Evolutionary conservation across 2,888 invertebrate species (phyloP).

Genomic region (Yponomeuta evonymella): DNA sequence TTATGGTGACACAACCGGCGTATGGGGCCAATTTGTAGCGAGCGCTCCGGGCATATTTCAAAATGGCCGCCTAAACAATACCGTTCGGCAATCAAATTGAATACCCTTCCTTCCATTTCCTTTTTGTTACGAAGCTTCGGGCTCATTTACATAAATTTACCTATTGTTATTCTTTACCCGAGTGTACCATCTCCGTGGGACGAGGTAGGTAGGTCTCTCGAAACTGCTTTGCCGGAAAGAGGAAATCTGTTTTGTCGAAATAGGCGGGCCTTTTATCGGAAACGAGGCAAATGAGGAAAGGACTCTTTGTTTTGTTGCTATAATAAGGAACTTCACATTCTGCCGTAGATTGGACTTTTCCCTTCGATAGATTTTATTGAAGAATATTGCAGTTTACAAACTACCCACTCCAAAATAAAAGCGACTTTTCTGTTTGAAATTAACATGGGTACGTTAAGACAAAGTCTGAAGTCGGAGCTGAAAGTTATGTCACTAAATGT

Average conservation of each 20-base stretch:
- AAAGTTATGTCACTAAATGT: too few species aligned
- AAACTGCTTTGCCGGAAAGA: conserved; percentile 31
- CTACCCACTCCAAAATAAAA: too few species aligned
- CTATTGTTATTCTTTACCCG: conserved; percentile 65
- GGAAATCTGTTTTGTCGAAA: conserved; percentile 67
- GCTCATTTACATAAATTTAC: conserved; percentile 74
- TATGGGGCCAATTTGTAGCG: conserved; percentile 14
- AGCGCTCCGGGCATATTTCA: conserved; percentile 42
- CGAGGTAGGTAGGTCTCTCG: conserved; percentile 48
- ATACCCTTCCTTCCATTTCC: conserved; percentile 60
- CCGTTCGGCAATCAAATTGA: conserved; percentile 54
- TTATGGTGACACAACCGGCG: neutral
- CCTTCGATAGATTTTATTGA: too few species aligned
- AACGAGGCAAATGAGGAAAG: conserved; percentile 68
- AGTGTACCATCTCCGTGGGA: conserved; percentile 39
- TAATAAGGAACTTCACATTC: conserved; percentile 12
- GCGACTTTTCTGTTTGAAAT: too few species aligned
- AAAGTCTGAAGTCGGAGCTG: too few species aligned
- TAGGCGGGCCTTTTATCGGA: conserved; percentile 60
- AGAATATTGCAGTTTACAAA: too few species aligned
- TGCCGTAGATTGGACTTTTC: neutral
- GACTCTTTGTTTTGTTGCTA: conserved; percentile 59
- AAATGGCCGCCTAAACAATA: conserved; percentile 42
- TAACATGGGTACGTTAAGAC: too few species aligned
- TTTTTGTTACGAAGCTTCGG: conserved; percentile 63